Evolutionary conservation across 2,113 vertebrate genomes (phyloP), one percentile per base, ranked within the genome.

Genomic region (Eurystomus gularis): DNA sequence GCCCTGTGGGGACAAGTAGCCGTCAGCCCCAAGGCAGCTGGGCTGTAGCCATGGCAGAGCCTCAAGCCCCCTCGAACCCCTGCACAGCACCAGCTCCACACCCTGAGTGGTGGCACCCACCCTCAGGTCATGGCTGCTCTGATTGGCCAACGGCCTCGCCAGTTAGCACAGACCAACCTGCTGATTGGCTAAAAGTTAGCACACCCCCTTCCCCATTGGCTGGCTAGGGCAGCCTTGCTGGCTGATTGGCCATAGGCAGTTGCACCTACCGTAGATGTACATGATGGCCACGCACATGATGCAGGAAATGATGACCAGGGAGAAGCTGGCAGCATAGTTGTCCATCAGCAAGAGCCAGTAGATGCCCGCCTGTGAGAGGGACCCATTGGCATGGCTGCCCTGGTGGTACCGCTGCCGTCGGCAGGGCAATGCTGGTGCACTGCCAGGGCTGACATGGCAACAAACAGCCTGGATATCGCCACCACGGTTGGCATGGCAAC

Each of bases 271-370:
- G 0, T 99, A 99, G 96, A 99, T 97, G 95, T 99, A 99, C 99
- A 99, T 99, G 97, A 99, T 96, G 89, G 99, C 98, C 91, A 99
- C 98, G 4, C 99, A 99, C 99, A 99, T 99, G 96, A 99, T 99
- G 97, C 99, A 99, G 83, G 99, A 99, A 97, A 99, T 99, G 97
- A 99, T 42, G 26, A 99, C 99, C 95, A 99, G 86, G 78, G 99
- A 99, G 98, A 99, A 99, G 96, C 99, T 99, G 86, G 99, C 99
- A 0, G 99, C 99, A 0, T 99, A 99, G 97, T 99, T 99, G 98
- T 99, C 99, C 99, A 99, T 99, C 90, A 99, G 98, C 75, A 99
- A 94, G 83, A 99, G 96, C 99, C 99, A 99, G 96, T 99, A 99
- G 95, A 99, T 99, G 87, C 99, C 99, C 84, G 99, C 99, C 99